Conservation (phyloP, 2,113 vertebrate genomes). For the Calonectris borealis region DNA sequence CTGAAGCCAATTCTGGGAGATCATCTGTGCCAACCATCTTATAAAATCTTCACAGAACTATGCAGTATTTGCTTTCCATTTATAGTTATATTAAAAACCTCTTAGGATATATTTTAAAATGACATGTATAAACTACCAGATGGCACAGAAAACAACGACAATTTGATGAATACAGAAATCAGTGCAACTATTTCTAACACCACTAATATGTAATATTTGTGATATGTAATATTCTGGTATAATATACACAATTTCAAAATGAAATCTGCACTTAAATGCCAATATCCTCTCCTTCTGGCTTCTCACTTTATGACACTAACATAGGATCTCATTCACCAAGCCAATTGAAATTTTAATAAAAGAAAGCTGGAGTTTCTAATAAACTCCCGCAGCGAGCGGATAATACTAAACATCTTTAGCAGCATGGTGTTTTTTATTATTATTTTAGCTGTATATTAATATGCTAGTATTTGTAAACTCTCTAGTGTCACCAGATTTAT, state of each 20-base stretch:
- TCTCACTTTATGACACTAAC: slow-evolving; percentile 86
- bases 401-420: slow-evolving; percentile 87
- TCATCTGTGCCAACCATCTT: neutral
- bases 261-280: slow-evolving; percentile 83
- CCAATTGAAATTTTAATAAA: slow-evolving; percentile 90
- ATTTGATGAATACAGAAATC: slow-evolving; percentile 71
- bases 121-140: slow-evolving; percentile 66
- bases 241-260: slow-evolving; percentile 80
- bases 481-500: slow-evolving; percentile 81
- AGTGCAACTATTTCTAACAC: slow-evolving; percentile 69
- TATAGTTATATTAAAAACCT: slow-evolving; percentile 59
- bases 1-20: neutral
- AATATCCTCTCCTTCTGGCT: slow-evolving; percentile 85
- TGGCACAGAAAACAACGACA: slow-evolving; percentile 66
- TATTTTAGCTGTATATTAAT: slow-evolving; percentile 88
- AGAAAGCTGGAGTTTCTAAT: slow-evolving; percentile 89
- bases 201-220: slow-evolving; percentile 73
- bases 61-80: slow-evolving; percentile 13
- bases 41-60: slow-evolving; percentile 10
- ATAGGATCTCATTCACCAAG: slow-evolving; percentile 85
- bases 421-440: slow-evolving; percentile 87
- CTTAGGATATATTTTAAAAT: slow-evolving; percentile 69
- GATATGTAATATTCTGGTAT: slow-evolving; percentile 76
- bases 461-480: slow-evolving; percentile 89
- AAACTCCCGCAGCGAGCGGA: slow-evolving; percentile 84